Evolutionary conservation across 1,140 invertebrate genomes (phyloP).

Genomic region (Cepaea nemoralis): DNA sequence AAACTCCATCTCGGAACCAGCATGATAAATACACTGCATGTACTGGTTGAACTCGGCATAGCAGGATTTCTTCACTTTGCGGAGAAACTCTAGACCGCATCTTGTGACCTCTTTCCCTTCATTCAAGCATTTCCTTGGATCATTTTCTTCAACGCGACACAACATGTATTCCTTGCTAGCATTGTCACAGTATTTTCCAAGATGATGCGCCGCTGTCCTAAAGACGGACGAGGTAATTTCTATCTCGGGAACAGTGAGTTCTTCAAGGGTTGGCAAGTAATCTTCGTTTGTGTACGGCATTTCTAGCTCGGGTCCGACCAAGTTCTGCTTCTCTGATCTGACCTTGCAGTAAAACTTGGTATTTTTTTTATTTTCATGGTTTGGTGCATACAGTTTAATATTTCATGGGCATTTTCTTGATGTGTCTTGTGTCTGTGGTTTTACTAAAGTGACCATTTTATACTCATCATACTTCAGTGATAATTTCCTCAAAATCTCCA

Average conservation of each 20-base stretch:
- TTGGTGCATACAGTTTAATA: too few species aligned
- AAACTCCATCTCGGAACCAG: slow-evolving; percentile 78
- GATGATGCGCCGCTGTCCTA: slow-evolving; percentile 85
- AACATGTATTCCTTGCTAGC: slow-evolving; percentile 96
- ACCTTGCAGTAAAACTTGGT: slow-evolving; percentile 29
- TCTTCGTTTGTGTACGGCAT: slow-evolving; percentile 78
- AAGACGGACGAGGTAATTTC: slow-evolving; percentile 85
- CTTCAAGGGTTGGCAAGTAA: slow-evolving; percentile 84
- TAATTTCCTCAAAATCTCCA: too few species aligned
- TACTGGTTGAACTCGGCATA: slow-evolving; percentile 87
- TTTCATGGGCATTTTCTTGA: too few species aligned
- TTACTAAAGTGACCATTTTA: too few species aligned
- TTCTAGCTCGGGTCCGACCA: too few species aligned
- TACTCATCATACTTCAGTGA: too few species aligned
- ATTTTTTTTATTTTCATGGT: too few species aligned
- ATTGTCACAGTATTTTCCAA: slow-evolving; percentile 91
- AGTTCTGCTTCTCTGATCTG: neutral
- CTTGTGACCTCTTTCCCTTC: slow-evolving; percentile 93
- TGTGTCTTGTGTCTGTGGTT: too few species aligned
- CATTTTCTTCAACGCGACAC: slow-evolving; percentile 85
- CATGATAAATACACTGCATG: slow-evolving; percentile 87
- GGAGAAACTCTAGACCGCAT: slow-evolving; percentile 91
- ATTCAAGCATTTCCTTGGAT: slow-evolving; percentile 88
- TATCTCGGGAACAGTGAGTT: slow-evolving; percentile 88
- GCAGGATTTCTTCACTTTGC: slow-evolving; percentile 88